These are phyloP conservation scores for Myotis findleyi DNA, from an alignment of 2,797 vertebrate species.

Conservation along the genomic window DNA sequence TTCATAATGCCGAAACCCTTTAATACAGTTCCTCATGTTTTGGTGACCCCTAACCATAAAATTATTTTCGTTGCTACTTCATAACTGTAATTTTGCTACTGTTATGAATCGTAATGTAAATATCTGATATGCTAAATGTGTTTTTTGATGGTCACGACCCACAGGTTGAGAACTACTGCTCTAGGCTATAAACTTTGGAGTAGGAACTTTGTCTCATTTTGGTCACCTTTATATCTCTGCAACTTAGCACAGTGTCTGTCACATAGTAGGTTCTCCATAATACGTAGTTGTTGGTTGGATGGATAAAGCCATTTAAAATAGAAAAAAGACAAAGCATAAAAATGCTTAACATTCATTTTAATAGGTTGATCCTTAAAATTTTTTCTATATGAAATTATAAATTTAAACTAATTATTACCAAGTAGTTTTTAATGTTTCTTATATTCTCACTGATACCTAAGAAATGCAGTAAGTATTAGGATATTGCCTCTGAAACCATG, in stretches of 20 bases:
- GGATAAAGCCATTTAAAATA: slow-evolving; percentile 10
- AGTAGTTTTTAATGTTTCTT: slow-evolving; percentile 29
- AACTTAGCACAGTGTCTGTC: neutral
- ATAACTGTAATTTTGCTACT: too few species aligned
- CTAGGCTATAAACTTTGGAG: neutral
- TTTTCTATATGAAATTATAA: slow-evolving; percentile 24
- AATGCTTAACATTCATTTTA: neutral
- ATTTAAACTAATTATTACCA: neutral
- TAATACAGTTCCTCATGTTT: too few species aligned
- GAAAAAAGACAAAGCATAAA: neutral
- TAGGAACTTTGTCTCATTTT: neutral
- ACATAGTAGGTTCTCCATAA: neutral
- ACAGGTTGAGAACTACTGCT: neutral
- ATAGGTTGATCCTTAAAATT: neutral
- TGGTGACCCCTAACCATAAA: too few species aligned
- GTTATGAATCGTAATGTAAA: too few species aligned
- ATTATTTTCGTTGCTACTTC: too few species aligned
- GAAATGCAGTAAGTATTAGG: neutral
- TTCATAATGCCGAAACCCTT: too few species aligned
- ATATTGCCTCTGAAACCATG: neutral
- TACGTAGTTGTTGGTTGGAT: neutral
- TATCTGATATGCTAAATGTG: too few species aligned
- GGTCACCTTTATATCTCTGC: neutral
- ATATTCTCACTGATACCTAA: neutral
- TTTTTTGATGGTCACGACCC: too few species aligned